Conservation (phyloP, 2,797 vertebrate genomes). For the Lates japonicus region DNA sequence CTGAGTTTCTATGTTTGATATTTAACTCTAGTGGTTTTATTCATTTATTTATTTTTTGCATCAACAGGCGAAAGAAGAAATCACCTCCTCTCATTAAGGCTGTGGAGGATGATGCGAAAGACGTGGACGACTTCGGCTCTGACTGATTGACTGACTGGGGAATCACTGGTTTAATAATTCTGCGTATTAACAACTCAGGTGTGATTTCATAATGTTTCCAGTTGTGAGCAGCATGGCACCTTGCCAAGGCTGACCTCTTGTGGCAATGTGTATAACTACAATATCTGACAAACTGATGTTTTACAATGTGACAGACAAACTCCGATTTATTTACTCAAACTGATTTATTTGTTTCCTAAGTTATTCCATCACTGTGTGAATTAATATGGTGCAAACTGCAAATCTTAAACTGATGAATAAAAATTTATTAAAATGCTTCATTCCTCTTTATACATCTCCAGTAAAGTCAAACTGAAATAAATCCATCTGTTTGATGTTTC, state of each 20-base stretch:
- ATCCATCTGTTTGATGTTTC: conserved; percentile 22
- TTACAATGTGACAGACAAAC: conserved; percentile 16
- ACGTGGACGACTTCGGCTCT: conserved; percentile 86
- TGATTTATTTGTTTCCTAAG: conserved; percentile 47
- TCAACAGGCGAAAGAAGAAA: conserved; percentile 90
- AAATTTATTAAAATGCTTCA: conserved; percentile 27
- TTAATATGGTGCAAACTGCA: conserved; percentile 26
- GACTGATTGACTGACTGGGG: conserved; percentile 88
- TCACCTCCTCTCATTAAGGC: conserved; percentile 84
- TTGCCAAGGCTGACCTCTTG: conserved; percentile 73
- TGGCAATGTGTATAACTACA: conserved; percentile 69
- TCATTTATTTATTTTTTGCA: background rate
- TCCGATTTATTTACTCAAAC: conserved; percentile 23
- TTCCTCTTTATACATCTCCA: conserved; percentile 2
- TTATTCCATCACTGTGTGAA: conserved; percentile 54
- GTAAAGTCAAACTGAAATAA: conserved; percentile 29
- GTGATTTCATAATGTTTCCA: conserved; percentile 49
- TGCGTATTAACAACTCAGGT: conserved; percentile 71
- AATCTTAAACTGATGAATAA: conserved; percentile 28
- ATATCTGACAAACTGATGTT: conserved; percentile 35
- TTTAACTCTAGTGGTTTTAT: background rate
- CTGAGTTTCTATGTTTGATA: background rate
- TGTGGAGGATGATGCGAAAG: conserved; percentile 80
- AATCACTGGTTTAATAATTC: conserved; percentile 28
- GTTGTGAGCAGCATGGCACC: conserved; percentile 23